A percentile compares a stretch with the other conserved stretches of the same genome.
These are phyloP conservation scores for Psittacula derbiana DNA, from an alignment of 2,797 vertebrate species.

Conservation along the genomic window DNA sequence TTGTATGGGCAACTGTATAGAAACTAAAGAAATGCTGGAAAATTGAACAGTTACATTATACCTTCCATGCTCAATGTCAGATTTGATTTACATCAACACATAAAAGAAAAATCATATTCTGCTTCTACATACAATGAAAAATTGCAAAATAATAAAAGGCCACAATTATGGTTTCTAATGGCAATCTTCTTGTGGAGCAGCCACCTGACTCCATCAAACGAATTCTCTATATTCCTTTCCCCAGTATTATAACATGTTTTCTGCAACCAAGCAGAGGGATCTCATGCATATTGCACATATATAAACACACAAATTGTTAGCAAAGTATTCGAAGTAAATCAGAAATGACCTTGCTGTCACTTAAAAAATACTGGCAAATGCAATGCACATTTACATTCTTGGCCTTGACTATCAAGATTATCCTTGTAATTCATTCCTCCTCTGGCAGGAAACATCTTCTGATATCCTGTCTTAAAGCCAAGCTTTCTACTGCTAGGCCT, in stretches of 20 bases:
- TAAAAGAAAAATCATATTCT: not conserved
- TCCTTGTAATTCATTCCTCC: conserved; percentile 12
- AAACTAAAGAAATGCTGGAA: not conserved
- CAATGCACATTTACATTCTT: not conserved
- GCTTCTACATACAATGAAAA: not conserved
- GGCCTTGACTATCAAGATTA: conserved; percentile 6
- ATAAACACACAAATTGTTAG: not conserved
- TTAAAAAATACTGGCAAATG: not conserved
- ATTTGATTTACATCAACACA: not conserved
- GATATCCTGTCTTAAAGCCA: not conserved
- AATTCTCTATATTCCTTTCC: not conserved
- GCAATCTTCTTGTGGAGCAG: not conserved
- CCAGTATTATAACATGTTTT: not conserved
- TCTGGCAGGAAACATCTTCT: not conserved
- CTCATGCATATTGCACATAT: not conserved
- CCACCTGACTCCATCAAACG: not conserved
- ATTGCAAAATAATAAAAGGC: not conserved
- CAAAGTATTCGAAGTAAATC: not conserved
- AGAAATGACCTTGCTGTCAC: conserved; percentile 30
- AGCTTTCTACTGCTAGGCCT: not conserved
- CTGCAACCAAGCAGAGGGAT: not conserved
- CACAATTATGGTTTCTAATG: not conserved
- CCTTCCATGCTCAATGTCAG: no score
- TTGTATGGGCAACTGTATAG: not conserved
- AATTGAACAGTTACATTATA: no score